These are phyloP conservation scores for Poeciliopsis gracilis DNA, from an alignment of 2,797 vertebrate species.

Conservation along the genomic window DNA sequence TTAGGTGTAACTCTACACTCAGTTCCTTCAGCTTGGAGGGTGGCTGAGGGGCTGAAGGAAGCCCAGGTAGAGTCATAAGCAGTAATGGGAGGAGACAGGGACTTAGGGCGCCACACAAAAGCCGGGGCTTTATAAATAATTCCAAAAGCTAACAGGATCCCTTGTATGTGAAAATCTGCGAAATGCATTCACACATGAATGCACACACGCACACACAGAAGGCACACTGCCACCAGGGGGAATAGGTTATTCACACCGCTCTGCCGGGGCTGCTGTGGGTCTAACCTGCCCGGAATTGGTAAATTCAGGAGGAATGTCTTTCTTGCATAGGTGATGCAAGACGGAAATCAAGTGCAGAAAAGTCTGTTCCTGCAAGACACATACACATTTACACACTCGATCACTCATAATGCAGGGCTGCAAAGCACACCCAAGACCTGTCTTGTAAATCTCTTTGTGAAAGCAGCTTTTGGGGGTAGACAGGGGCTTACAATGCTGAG, in stretches of 20 bases:
- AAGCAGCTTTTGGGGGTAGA: slow-evolving; percentile 85
- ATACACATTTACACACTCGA: slow-evolving; percentile 39
- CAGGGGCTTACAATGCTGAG: slow-evolving; percentile 80
- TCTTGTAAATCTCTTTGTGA: slow-evolving; percentile 87
- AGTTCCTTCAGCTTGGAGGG: slow-evolving; percentile 46
- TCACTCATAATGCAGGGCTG: slow-evolving; percentile 76
- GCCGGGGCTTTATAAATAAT: slow-evolving; percentile 86
- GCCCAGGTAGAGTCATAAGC: slow-evolving; percentile 80
- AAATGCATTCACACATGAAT: slow-evolving; percentile 72
- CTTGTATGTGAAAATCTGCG: slow-evolving; percentile 77
- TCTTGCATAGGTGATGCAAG: slow-evolving; percentile 62
- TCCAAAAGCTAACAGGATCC: slow-evolving; percentile 85
- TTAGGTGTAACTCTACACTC: slow-evolving; percentile 48
- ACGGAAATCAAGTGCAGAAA: slow-evolving; percentile 41
- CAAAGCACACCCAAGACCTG: slow-evolving; percentile 79
- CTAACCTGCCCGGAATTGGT: slow-evolving; percentile 60
- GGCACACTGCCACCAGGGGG: slow-evolving; percentile 55
- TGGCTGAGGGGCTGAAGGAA: slow-evolving; percentile 58
- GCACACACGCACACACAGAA: slow-evolving; percentile 50
- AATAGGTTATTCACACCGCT: slow-evolving; percentile 66
- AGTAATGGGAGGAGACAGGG: slow-evolving; percentile 86
- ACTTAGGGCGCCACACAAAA: slow-evolving; percentile 85
- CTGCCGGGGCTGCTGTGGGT: slow-evolving; percentile 59
- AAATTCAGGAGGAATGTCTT: slow-evolving; percentile 57
- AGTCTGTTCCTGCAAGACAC: slow-evolving; percentile 44